Evolutionary conservation across 1,140 invertebrate genomes (phyloP).

Genomic region (Leptestheria dahalacensis): DNA sequence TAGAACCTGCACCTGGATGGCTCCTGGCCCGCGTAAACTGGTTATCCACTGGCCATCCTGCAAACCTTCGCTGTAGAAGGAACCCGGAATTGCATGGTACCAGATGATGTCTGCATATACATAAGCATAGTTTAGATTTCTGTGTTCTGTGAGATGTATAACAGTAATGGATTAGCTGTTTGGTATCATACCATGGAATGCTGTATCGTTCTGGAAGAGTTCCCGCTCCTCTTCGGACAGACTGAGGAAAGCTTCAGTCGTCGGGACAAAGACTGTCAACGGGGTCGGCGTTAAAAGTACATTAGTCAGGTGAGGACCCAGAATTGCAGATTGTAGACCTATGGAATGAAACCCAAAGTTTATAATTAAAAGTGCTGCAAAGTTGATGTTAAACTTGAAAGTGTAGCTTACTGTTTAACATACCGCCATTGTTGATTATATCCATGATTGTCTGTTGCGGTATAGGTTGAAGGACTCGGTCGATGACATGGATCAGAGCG

Average conservation of each 20-base stretch:
- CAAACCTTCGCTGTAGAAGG: constrained; percentile 24
- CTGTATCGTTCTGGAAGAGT: constrained; percentile 10
- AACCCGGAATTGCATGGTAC: constrained; percentile 24
- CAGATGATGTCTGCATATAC: constrained; percentile 20
- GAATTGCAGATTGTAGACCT: constrained; percentile 11
- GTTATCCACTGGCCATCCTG: constrained; percentile 22
- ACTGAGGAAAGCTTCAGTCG: constrained; percentile 10
- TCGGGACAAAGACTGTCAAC: constrained; percentile 15
- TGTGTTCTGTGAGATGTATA: background rate
- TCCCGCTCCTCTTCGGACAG: constrained; percentile 9
- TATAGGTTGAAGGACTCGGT: constrained; percentile 12
- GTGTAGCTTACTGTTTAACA: constrained; percentile 2
- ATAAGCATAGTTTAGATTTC: background rate
- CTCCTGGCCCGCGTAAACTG: constrained; percentile 18
- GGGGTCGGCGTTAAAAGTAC: constrained; percentile 8
- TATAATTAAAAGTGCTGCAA: no score
- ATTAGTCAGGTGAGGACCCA: constrained; percentile 7
- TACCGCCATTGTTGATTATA: constrained; percentile 13
- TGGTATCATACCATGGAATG: constrained; percentile 5
- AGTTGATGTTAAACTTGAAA: background rate
- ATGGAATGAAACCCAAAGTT: no score
- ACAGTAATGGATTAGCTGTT: background rate
- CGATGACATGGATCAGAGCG: constrained; percentile 14
- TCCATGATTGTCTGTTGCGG: constrained; percentile 13
- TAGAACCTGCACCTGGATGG: constrained; percentile 20